Base-by-base conservation (phyloP, 2,113 vertebrate genomes). In the Oryzias celebensis region DNA sequence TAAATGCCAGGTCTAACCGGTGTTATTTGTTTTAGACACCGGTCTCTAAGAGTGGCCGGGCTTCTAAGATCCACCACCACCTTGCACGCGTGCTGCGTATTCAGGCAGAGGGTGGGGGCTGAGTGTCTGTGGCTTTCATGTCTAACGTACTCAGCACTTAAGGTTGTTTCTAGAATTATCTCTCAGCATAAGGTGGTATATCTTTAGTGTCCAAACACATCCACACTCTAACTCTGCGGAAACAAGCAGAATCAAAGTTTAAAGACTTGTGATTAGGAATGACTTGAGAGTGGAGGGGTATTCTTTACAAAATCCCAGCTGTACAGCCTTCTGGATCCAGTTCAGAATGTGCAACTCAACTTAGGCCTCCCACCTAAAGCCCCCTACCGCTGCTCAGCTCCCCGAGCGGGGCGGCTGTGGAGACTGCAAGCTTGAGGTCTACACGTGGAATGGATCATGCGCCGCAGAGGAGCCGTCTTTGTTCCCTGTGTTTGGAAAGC, bases 371-470 rank as follows among this genome's bases (percentile, higher is more conserved):
- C 58, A 47, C 48, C 77, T 50, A 45, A 52, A 48, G 44, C 24
- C 5, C 24, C 31, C 58, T 75, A 83, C 67, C 50, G 59, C 80
- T 71, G 63, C 46, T 69, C 43, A 28, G 50, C 82, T 83, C 71
- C 45, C 66, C 65, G 71, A 79, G 78, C 81, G 81, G 66, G 71
- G 62, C 24, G 36, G 66, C 78, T 17, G 48, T 50, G 61, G 60
- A 66, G 58, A 64, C 62, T 2, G 65, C 2, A 1, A 64, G 68
- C 71, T 63, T 31, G 68, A 55, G 52, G 60, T 75, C 60, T 69
- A 90, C 89, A 91, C 85, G 85, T 91, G 91, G 90, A 90, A 88
- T 3, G 48, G 76, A 92, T 91, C 87, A 90, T 65, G 56, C 74
- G 65, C 26, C 47, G 62, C 64, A 75, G 82, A 85, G 78, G 76